A percentile compares a stretch with the other conserved stretches of the same genome.
phyloP scores from a whole-genome alignment of 35 echinoderm and acorn worm genomes.

The Ophioderma brevispina region DNA sequence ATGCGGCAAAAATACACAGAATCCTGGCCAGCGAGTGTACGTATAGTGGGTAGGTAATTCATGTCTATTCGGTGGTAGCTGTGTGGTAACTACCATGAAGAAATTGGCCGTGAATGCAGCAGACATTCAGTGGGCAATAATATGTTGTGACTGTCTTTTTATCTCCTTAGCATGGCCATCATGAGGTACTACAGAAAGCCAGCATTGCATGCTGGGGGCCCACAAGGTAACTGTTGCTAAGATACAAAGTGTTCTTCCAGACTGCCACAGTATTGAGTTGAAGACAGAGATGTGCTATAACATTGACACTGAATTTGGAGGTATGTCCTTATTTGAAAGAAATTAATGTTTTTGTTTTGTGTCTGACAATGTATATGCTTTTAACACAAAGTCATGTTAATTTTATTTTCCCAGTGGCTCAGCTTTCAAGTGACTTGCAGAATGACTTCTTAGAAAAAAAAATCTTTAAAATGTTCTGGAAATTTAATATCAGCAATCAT shows the following conservation, averaged over 20 bases:
- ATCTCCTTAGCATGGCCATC: conserved; percentile 53
- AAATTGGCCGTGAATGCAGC: no score
- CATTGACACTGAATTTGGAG: conserved; percentile 43
- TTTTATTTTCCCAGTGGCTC: no score
- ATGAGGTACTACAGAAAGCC: conserved; percentile 59
- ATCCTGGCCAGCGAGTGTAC: no score
- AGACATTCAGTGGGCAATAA: no score
- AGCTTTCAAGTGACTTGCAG: neutral
- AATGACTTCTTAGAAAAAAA: neutral
- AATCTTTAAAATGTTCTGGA: neutral
- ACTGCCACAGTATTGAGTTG: conserved; percentile 44
- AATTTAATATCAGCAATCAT: neutral
- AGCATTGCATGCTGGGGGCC: conserved; percentile 67
- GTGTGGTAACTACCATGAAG: no score
- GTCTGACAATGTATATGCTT: no score
- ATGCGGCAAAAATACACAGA: no score
- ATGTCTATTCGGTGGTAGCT: no score
- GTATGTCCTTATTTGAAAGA: neutral
- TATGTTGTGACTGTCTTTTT: no score
- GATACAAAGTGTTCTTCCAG: conserved; percentile 45
- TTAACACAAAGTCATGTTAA: neutral
- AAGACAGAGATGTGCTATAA: conserved; percentile 88
- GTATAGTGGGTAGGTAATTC: no score
- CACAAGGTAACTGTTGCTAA: conserved; percentile 38
- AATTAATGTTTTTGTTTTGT: no score